Base-by-base conservation (phyloP, 1,140 invertebrate genomes). In the Drosophila suzukii region DNA sequence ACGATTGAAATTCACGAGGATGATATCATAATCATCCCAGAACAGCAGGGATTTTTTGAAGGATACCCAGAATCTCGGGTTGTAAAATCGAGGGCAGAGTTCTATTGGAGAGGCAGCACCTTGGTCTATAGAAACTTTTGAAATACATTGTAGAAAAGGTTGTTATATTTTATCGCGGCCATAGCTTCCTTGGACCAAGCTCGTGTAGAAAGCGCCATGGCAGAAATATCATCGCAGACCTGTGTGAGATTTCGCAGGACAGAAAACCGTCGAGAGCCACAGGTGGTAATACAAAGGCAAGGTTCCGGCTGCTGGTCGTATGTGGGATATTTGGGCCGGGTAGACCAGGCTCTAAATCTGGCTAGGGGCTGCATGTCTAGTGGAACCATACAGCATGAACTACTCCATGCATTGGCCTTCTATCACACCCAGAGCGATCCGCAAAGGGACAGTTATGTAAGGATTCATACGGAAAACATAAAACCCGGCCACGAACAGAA, bases 361-460 rank as follows among this genome's bases (percentile, higher is more conserved):
- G 78, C 58, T 11, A 39, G 15, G 6, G 55, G 51, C 0, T 92
- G 91, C 36, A 78, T 91, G 57, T 79, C 4, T 60, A 88, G 11
- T 34, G 92, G 92, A 2, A 93, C 93, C 0, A 92, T 95, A 10
- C 93, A 95, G n/a, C 95, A 96, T 70, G 95, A 96, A 83, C 81
- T 96, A 6, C 92, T 95, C 53, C 95, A 96, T 74, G 54, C 95
- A 0, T 91, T 95, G 0, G 95, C 94, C 0, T 95, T 96, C 74
- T 94, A 93, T 77, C 94, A 97, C 76, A 95, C 96, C 92, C 96
- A 97, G 82, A 95, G 94, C 72, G 93, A 95, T 51, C 92, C 93
- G 1, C 94, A 96, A 75, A 91, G 96, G 51, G 95, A 96, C 78
- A 91, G 94, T 1, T 96, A 94, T 78, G 94, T 97, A 1, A 91